phyloP scores from a whole-genome alignment of 2,888 invertebrate genomes.

The Cerastis leucographa region DNA sequence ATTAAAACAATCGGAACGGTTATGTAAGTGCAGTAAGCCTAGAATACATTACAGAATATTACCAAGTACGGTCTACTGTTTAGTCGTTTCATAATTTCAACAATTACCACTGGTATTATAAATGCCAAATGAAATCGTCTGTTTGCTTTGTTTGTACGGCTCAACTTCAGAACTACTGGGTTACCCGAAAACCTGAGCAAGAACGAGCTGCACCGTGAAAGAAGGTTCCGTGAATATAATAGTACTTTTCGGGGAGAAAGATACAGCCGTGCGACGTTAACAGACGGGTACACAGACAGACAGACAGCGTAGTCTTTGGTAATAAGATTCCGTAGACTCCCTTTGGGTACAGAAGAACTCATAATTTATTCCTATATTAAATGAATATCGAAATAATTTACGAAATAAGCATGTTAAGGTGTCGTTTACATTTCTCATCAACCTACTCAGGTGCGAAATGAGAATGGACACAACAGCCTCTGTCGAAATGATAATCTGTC shows the following conservation, averaged over 20 bases:
- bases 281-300: background rate
- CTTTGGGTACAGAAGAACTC: background rate
- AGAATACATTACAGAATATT: constrained; percentile 16
- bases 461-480: constrained; percentile 24
- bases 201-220: background rate
- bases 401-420: constrained; percentile 20
- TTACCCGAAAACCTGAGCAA: background rate
- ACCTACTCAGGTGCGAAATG: constrained; percentile 22
- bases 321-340: background rate
- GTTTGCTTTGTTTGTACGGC: background rate
- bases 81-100: constrained; percentile 25
- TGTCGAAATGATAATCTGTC: constrained; percentile 35
- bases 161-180: background rate
- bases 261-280: background rate
- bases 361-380: background rate
- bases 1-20: constrained; percentile 7
- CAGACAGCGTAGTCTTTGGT: background rate
- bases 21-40: constrained; percentile 12
- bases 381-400: background rate
- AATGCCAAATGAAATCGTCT: constrained; percentile 6
- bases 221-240: background rate
- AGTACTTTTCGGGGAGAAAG: background rate
- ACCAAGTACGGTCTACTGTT: background rate
- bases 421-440: constrained; percentile 28
- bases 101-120: constrained; percentile 17